phyloP scores from a whole-genome alignment of 2,888 invertebrate genomes.

The Lingula anatina region DNA sequence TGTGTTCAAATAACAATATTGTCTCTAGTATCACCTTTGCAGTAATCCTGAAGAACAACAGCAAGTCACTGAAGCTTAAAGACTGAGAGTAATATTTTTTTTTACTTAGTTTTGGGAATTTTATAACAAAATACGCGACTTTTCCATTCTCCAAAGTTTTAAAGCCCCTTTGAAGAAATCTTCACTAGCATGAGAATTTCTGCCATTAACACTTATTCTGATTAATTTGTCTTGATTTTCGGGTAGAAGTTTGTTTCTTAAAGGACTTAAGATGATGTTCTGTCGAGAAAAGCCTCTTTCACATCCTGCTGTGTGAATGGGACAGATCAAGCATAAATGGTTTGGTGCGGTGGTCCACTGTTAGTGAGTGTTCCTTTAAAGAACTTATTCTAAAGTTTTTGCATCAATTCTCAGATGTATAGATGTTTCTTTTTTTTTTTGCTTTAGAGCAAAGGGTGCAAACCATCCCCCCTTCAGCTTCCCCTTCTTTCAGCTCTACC shows the following conservation, averaged over 20 bases:
- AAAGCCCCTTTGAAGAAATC: slow-evolving; percentile 8
- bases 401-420: too few relatives aligned
- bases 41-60: too few relatives aligned
- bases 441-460: too few relatives aligned
- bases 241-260: slow-evolving; percentile 6
- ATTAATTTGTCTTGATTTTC: slow-evolving; percentile 11
- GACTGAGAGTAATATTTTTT: too few relatives aligned
- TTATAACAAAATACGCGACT: too few relatives aligned
- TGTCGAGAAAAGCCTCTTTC: slow-evolving; percentile 11
- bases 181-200: slow-evolving; percentile 1
- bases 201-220: slow-evolving; percentile 11
- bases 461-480: too few relatives aligned
- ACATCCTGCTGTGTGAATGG: slow-evolving; percentile 13
- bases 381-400: not conserved
- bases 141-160: slow-evolving; percentile 5
- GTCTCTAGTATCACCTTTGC: too few relatives aligned
- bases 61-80: too few relatives aligned
- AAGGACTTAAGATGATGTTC: slow-evolving; percentile 6
- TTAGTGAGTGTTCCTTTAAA: not conserved
- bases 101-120: too few relatives aligned
- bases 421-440: too few relatives aligned
- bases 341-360: not conserved
- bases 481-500: too few relatives aligned
- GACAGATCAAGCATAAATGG: slow-evolving; percentile 5
- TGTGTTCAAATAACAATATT: too few relatives aligned